Evolutionary conservation across 2,888 invertebrate genomes (phyloP), one percentile per base, ranked within the genome.

Genomic region (Temnothorax ravouxi): DNA sequence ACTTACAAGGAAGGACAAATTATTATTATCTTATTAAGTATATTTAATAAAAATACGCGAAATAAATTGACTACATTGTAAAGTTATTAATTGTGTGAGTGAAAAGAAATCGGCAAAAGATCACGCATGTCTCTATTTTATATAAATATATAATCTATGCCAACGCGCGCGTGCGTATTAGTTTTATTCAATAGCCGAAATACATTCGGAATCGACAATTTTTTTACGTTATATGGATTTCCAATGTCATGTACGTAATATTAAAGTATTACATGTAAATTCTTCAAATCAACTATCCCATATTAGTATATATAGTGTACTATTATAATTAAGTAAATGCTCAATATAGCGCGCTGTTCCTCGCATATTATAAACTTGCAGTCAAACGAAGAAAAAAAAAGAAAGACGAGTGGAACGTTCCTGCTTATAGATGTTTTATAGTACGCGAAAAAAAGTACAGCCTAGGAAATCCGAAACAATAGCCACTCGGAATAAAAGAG

Each of bases 271-370:
- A 25, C 54, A 56, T 64, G 64, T 83, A 83, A 83, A 76, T 83
- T 83, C 50, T 54, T 59, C 77, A 50, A 61, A 52, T 71, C 9
- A 52, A 52, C 34, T 83, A 76, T 38, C 11, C 34, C 18, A 38
- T 59, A 80, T 34, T 56, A 69, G 21, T 52, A n/a, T n/a, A n/a
- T n/a, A n/a, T n/a, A 67, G 44, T 41, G 21, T 56, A 83, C 5
- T 76, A 80, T 47, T 83, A 81, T 47, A 85, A 87, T 83, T 72
- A 84, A 88, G 64, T 80, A 62, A 88, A 86, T 88, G 85, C 86
- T 87, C 86, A 86, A 89, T 87, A 76, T 83, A 80, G 29, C 86
- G 76, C 56, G 71, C 69, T 52, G 74, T 89, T 89, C 66, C 75
- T 87, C 79, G 77, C 52, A 66, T 86, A 83, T 66, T 82, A 79